These are phyloP conservation scores for Thomomys bottae DNA, from an alignment of 2,113 vertebrate species.

Conservation along the genomic window DNA sequence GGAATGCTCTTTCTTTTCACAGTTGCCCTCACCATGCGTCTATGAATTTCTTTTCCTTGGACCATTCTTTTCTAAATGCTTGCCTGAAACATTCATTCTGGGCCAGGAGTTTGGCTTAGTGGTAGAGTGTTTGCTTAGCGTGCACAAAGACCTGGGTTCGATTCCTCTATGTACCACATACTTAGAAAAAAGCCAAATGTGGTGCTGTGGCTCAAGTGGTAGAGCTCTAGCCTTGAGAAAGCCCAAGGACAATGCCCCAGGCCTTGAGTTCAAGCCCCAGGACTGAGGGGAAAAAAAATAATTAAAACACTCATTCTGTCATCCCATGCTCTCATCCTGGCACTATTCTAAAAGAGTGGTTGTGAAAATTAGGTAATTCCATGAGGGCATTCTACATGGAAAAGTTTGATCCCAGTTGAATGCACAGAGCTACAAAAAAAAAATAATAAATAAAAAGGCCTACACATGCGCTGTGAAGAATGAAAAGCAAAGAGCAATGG, in stretches of 20 bases:
- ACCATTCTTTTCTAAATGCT: background rate
- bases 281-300: too few species aligned
- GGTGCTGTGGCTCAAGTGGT: too few species aligned
- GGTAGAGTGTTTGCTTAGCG: too few species aligned
- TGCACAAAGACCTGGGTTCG: too few species aligned
- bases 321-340: background rate
- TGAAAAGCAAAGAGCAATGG: background rate
- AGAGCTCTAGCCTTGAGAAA: too few species aligned
- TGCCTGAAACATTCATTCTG: background rate
- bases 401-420: conserved; percentile 12
- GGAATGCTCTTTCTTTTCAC: background rate
- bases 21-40: too few species aligned
- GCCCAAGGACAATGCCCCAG: too few species aligned
- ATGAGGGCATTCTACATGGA: background rate
- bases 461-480: background rate
- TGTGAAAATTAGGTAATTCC: background rate
- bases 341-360: conserved; percentile 5
- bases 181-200: too few species aligned
- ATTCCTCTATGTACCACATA: too few species aligned
- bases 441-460: background rate
- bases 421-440: background rate
- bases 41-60: background rate
- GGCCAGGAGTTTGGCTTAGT: too few species aligned
- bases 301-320: background rate
- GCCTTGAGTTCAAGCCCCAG: too few species aligned